Base-by-base conservation (phyloP, 2,797 vertebrate species). In the Micromesistius poutassou region DNA sequence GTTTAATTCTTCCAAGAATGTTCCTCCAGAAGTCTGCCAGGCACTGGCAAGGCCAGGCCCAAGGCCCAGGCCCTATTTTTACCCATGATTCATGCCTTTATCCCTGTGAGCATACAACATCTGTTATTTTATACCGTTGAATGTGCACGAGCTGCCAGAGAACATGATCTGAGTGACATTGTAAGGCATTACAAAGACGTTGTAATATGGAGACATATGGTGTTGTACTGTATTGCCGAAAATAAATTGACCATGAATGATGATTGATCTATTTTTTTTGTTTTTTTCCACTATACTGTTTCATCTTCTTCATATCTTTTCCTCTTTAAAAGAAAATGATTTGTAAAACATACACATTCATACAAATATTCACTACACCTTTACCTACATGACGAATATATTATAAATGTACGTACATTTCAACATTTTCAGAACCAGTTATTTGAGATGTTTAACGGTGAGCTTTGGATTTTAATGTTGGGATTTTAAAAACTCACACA, bases 401-500 rank as follows among this genome's bases (percentile, higher is more conserved):
- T 25, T 9, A 10, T 66, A 8, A 66, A 66, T 66, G 1, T n/a
- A 25, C 3, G 8, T 66, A 66, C 6, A 66, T 66, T 3, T 28
- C n/a, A 10, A 12, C 55, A 66, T 66, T 66, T 66, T 66, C n/a
- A 3, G 55, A 8, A 25, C n/a, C 55, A 66, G 9, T 66, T 25
- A 66, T 66, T 66, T 62, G 50, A n/a, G 55, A 28, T 62, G 50
- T 62, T 62, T 62, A 62, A 62, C 50, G n/a, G 50, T n/a, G n/a
- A 3, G n/a, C n/a, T 25, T 14, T 2, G 9, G 1, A 66, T 66
- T 9, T 28, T 9, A 66, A 12, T 66, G 7, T 28, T 28, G 55
- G 25, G n/a, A 66, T 28, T 66, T 28, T 3, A 25, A 66, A 66
- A 25, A 66, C 55, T 25, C n/a, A 66, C 55, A 66, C 55, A 66